phyloP scores from a whole-genome alignment of 2,797 vertebrate genomes.

The Muscicapa striata region DNA sequence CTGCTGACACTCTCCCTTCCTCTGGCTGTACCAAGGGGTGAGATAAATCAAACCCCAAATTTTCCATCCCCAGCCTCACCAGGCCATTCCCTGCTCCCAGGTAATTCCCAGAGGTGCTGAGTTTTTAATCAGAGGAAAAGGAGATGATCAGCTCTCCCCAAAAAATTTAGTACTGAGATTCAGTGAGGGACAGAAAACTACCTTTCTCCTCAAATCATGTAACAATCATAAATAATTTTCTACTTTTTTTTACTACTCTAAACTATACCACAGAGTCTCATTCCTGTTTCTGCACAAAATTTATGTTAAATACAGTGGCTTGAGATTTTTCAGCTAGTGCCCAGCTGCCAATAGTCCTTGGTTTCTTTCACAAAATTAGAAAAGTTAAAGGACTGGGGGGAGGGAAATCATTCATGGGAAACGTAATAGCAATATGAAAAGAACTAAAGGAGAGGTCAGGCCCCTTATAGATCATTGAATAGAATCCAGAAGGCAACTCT shows the following conservation, averaged over 20 bases:
- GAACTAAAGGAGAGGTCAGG: slow-evolving; percentile 54
- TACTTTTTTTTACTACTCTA: not conserved
- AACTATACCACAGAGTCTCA: not conserved
- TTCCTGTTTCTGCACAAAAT: not conserved
- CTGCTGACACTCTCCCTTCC: not conserved
- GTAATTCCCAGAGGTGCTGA: not conserved
- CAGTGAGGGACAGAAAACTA: not conserved
- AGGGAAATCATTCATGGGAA: slow-evolving; percentile 64
- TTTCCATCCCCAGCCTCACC: not conserved
- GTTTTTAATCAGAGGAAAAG: not conserved
- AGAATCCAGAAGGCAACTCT: slow-evolving; percentile 60
- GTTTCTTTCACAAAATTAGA: slow-evolving; percentile 57
- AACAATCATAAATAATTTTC: not conserved
- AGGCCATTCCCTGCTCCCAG: not conserved
- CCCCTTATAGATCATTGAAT: slow-evolving; percentile 49
- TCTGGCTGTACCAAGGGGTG: not conserved
- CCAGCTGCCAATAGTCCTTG: slow-evolving; percentile 65
- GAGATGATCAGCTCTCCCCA: not conserved
- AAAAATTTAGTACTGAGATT: not conserved
- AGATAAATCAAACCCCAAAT: not conserved
- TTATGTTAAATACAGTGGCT: slow-evolving; percentile 26
- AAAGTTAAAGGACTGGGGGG: slow-evolving; percentile 51
- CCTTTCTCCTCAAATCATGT: not conserved
- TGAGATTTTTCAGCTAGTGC: not conserved
- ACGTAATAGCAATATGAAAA: slow-evolving; percentile 69